phyloP scores from a whole-genome alignment of 1,140 invertebrate genomes.

The Dendrolimus punctatus region DNA sequence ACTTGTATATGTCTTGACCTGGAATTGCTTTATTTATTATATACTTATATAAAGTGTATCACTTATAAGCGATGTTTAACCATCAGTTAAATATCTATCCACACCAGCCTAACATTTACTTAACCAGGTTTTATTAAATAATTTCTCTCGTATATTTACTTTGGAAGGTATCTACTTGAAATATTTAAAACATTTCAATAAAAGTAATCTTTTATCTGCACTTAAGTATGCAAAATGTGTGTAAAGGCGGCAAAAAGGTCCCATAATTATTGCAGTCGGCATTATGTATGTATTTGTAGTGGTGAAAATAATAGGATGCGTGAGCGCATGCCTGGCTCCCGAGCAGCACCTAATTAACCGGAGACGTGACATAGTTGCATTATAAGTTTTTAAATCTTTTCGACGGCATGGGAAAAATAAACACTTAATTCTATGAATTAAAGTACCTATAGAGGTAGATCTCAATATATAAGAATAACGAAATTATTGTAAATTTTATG shows the following conservation, averaged over 20 bases:
- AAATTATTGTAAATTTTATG: too few relatives aligned
- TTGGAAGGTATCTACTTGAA: slow-evolving; percentile 8
- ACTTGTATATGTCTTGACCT: too few relatives aligned
- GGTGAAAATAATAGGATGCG: slow-evolving; percentile 32
- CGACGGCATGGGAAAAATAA: slow-evolving; percentile 25
- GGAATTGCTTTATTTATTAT: too few relatives aligned
- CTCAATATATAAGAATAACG: not conserved
- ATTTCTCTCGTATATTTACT: too few relatives aligned
- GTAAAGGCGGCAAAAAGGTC: slow-evolving; percentile 23
- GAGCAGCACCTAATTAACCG: slow-evolving; percentile 54
- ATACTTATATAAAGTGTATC: too few relatives aligned
- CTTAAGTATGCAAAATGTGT: slow-evolving; percentile 34
- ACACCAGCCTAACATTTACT: too few relatives aligned
- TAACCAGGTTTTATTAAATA: too few relatives aligned
- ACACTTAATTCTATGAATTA: slow-evolving; percentile 7
- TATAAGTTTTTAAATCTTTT: slow-evolving; percentile 56
- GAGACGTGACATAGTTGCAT: slow-evolving; percentile 46
- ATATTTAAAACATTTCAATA: slow-evolving; percentile 25
- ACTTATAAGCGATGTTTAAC: too few relatives aligned
- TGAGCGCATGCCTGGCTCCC: slow-evolving; percentile 35
- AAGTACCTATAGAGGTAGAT: not conserved
- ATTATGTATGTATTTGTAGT: slow-evolving; percentile 19
- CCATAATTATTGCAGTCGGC: slow-evolving; percentile 26
- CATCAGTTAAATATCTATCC: too few relatives aligned
- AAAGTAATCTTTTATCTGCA: slow-evolving; percentile 32